Evolutionary conservation across 2,888 invertebrate genomes (phyloP).

Genomic region (Amphipoea oculea): DNA sequence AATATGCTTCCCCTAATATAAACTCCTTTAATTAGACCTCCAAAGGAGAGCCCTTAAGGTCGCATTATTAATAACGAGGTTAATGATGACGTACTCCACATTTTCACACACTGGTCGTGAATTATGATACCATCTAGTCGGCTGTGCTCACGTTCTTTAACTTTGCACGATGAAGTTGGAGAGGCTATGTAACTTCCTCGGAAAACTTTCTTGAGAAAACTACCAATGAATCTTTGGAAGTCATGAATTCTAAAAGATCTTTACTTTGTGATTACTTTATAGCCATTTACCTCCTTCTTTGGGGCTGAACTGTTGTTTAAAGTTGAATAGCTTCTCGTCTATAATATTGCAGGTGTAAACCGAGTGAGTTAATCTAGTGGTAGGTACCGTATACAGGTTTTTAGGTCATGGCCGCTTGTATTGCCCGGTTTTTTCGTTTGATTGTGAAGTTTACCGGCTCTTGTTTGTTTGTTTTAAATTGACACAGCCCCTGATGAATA

Average conservation of each 20-base stretch:
- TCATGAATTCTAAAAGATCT: conserved; percentile 53
- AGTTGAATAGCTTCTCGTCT: conserved; percentile 18
- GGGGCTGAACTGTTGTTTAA: conserved; percentile 4
- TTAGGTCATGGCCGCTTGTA: conserved; percentile 75
- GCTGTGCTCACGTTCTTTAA: conserved; percentile 52
- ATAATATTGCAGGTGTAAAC: conserved; percentile 52
- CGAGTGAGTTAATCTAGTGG: conserved; percentile 62
- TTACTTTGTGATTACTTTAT: conserved; percentile 26
- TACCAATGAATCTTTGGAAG: conserved; percentile 51
- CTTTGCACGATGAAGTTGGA: conserved; percentile 51
- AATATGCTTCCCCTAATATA: conserved; percentile 29
- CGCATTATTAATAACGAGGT: conserved; percentile 55
- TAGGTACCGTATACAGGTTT: conserved; percentile 62
- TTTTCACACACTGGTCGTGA: conserved; percentile 42
- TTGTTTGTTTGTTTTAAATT: conserved; percentile 72
- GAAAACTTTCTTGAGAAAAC: conserved; percentile 53
- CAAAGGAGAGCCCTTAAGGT: conserved; percentile 33
- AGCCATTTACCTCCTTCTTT: background rate
- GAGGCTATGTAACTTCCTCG: conserved; percentile 43
- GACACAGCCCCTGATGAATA: conserved; percentile 63
- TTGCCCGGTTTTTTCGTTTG: conserved; percentile 71
- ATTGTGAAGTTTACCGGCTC: conserved; percentile 74
- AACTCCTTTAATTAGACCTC: conserved; percentile 55
- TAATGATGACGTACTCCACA: conserved; percentile 49
- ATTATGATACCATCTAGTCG: conserved; percentile 53